phyloP scores from a whole-genome alignment of 2,888 invertebrate genomes.

The Andricus curvator region DNA sequence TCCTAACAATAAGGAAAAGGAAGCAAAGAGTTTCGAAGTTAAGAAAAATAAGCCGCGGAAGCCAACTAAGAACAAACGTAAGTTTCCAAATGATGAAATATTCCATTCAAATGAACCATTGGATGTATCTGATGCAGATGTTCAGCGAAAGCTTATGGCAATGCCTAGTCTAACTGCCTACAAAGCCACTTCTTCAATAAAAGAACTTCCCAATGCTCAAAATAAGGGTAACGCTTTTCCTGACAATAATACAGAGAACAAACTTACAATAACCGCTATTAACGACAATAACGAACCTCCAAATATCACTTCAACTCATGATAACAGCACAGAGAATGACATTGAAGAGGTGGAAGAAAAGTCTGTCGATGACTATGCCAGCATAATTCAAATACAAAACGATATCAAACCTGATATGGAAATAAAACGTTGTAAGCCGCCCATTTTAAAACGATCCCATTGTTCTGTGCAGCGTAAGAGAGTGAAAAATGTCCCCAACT shows the following conservation, averaged over 20 bases:
- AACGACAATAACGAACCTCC: background rate
- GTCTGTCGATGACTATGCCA: background rate
- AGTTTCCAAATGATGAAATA: constrained; percentile 48
- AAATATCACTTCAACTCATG: constrained; percentile 9
- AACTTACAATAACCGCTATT: background rate
- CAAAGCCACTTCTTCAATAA: background rate
- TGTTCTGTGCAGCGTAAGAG: constrained; percentile 7
- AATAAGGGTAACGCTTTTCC: constrained; percentile 1
- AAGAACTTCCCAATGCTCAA: background rate
- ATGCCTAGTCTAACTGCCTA: constrained; percentile 64
- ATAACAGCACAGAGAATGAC: background rate
- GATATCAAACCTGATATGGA: background rate
- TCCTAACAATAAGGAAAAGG: constrained; percentile 69
- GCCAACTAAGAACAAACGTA: constrained; percentile 71
- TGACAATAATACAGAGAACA: background rate
- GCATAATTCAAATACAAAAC: constrained; percentile 1
- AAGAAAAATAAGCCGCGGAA: constrained; percentile 68
- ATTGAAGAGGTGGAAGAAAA: background rate
- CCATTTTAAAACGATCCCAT: constrained; percentile 1
- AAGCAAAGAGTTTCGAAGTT: constrained; percentile 58
- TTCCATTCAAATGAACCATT: constrained; percentile 58
- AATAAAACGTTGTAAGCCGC: background rate
- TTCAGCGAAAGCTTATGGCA: constrained; percentile 69
- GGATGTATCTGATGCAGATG: constrained; percentile 70
- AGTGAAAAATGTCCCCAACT: background rate